phyloP scores from a whole-genome alignment of 2,113 vertebrate genomes.

The Sturnira hondurensis region DNA sequence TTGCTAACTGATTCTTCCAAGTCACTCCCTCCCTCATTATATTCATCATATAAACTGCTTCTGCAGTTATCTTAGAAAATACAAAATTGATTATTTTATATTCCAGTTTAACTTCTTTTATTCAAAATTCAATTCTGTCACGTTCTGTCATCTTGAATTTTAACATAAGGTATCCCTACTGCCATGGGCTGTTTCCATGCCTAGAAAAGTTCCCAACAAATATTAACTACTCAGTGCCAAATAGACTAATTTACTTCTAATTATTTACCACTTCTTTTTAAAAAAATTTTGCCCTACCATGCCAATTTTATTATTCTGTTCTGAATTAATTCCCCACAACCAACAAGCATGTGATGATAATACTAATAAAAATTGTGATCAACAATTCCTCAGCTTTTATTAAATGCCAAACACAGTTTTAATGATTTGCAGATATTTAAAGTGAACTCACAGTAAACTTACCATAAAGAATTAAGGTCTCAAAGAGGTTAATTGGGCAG shows the following conservation, averaged over 20 bases:
- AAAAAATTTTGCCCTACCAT: background rate
- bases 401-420: background rate
- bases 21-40: background rate
- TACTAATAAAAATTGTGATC: background rate
- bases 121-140: background rate
- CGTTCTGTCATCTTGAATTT: background rate
- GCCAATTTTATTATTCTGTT: background rate
- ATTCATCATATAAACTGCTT: slow-evolving; percentile 24
- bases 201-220: background rate
- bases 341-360: background rate
- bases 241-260: background rate
- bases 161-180: background rate
- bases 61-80: slow-evolving; percentile 33
- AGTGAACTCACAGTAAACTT: background rate
- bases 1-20: slow-evolving; percentile 39
- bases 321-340: background rate
- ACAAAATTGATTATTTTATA: slow-evolving; percentile 39
- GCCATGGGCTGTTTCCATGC: background rate
- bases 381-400: background rate
- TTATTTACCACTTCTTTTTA: background rate
- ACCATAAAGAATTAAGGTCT: background rate
- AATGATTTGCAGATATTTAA: background rate
- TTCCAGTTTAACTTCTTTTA: background rate
- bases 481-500: background rate
- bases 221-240: background rate